A percentile compares a stretch with the other conserved stretches of the same genome.
phyloP scores from a whole-genome alignment of 2,797 vertebrate species.

The Euthynnus affinis region DNA sequence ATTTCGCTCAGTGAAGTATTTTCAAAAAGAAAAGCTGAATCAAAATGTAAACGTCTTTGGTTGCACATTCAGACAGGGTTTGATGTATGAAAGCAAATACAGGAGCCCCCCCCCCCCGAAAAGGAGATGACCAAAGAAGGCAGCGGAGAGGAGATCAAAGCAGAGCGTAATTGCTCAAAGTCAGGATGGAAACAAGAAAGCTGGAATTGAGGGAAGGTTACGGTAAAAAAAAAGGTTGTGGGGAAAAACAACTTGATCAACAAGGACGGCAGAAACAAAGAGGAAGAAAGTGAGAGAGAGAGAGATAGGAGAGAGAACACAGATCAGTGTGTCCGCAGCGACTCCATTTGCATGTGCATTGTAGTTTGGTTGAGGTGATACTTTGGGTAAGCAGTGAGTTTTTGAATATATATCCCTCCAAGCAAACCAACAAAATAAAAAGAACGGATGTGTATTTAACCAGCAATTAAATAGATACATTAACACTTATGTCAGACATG shows the following conservation, averaged over 20 bases:
- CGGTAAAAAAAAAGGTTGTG: slow-evolving; percentile 25
- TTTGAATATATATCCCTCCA: slow-evolving; percentile 11
- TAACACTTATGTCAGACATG: background rate
- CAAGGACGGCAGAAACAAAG: background rate
- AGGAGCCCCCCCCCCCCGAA: slow-evolving; percentile 6
- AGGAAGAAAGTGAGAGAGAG: background rate
- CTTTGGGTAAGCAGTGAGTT: background rate
- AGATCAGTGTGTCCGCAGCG: background rate
- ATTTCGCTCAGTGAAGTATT: background rate
- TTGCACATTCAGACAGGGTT: slow-evolving; percentile 23
- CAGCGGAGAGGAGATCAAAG: slow-evolving; percentile 57
- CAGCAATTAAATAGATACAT: background rate
- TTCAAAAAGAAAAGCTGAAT: slow-evolving; percentile 6
- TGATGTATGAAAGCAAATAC: slow-evolving; percentile 29
- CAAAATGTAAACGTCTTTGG: background rate
- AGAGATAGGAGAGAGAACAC: slow-evolving; percentile 8
- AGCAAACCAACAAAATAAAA: slow-evolving; percentile 16
- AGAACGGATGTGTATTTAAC: background rate
- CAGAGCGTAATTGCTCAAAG: slow-evolving; percentile 38
- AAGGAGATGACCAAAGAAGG: slow-evolving; percentile 81
- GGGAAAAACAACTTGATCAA: slow-evolving; percentile 5
- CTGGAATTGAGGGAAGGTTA: slow-evolving; percentile 36
- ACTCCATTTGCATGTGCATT: background rate
- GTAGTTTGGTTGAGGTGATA: background rate
- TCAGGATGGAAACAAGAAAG: slow-evolving; percentile 23